phyloP scores from a whole-genome alignment of 2,797 vertebrate genomes.

The Sus cebifrons region DNA sequence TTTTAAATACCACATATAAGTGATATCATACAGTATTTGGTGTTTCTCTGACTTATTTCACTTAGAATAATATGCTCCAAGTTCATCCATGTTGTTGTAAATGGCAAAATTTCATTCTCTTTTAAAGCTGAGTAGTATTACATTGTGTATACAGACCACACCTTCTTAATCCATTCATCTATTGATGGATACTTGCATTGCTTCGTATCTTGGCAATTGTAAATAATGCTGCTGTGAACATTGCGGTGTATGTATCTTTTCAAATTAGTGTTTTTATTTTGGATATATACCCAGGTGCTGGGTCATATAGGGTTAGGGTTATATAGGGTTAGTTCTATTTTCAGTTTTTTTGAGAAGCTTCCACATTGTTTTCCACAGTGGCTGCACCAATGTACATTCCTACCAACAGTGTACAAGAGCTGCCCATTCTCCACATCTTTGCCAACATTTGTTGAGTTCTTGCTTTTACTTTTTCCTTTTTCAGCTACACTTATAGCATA shows the following conservation, averaged over 20 bases:
- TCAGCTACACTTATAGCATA: no score
- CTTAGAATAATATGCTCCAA: background rate
- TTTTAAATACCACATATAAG: background rate
- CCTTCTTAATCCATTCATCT: background rate
- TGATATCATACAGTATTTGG: background rate
- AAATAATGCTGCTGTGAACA: background rate
- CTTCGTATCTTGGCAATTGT: background rate
- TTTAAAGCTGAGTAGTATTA: background rate
- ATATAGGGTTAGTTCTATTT: background rate
- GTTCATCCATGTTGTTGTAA: background rate
- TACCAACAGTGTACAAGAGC: no score
- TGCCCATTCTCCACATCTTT: no score
- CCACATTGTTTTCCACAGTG: background rate
- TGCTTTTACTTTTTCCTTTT: no score
- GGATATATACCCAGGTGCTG: background rate
- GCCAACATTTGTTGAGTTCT: no score
- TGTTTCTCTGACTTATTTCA: background rate
- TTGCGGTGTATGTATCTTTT: background rate
- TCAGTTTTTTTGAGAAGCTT: background rate
- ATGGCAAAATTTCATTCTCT: background rate
- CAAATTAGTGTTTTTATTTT: background rate
- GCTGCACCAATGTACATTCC: background rate
- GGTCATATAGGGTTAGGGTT: no score
- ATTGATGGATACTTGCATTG: background rate
- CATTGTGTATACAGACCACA: accelerated